Evolutionary conservation across 2,113 vertebrate genomes (phyloP).

Genomic region (Gorilla gorilla): DNA sequence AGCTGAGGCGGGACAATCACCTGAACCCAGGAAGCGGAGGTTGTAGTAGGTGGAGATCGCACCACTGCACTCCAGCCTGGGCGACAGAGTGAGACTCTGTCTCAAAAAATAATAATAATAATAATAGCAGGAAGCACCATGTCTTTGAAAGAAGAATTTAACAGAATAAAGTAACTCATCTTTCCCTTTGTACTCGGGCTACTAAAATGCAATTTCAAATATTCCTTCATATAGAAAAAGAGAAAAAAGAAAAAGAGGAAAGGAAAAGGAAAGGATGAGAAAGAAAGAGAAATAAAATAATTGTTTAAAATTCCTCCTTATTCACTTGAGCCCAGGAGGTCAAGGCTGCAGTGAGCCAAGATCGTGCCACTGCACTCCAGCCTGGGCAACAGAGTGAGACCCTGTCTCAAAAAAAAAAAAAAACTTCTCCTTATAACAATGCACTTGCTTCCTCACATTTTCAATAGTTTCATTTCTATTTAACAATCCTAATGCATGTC

Average conservation of each 20-base stretch:
- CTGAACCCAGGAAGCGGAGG: too few species aligned
- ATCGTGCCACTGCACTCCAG: not conserved
- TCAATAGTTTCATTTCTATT: conserved; percentile 38
- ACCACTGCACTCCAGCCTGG: too few species aligned
- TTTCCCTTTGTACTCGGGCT: conserved; percentile 20
- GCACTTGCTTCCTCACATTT: conserved; percentile 15
- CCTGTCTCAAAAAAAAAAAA: not conserved
- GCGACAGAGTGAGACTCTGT: too few species aligned
- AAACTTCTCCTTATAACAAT: not conserved
- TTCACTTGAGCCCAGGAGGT: too few species aligned
- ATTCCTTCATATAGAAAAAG: not conserved
- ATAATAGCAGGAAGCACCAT: not conserved
- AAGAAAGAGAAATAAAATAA: not conserved
- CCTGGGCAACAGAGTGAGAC: not conserved
- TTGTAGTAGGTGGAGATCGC: too few species aligned
- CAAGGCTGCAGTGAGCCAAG: too few species aligned
- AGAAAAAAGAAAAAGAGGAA: not conserved
- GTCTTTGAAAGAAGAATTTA: conserved; percentile 43
- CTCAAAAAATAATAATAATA: too few species aligned
- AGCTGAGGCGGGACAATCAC: too few species aligned
- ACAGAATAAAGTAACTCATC: conserved; percentile 42
- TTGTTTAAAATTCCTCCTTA: not conserved
- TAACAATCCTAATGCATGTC: conserved; percentile 38
- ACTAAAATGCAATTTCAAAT: conserved; percentile 54
- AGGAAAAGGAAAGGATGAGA: not conserved